phyloP scores from a whole-genome alignment of 92 coral and sea anemone genomes.

The Porites evermanni region DNA sequence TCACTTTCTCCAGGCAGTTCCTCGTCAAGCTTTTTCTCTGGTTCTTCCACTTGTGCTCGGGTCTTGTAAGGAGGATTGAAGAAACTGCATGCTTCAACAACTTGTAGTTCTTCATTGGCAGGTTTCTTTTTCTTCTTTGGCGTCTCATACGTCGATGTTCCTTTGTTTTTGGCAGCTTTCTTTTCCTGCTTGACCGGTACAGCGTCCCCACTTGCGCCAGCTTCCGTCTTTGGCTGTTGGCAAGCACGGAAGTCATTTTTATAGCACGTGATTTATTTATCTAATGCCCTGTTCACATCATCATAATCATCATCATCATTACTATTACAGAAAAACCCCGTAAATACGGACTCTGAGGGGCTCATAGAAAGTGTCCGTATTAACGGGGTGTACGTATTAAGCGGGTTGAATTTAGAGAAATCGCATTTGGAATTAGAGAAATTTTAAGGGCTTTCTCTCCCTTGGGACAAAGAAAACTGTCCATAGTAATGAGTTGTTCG shows the following conservation, averaged over 20 bases:
- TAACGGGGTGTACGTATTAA: too few species aligned
- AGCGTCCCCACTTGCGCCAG: slow-evolving; percentile 7
- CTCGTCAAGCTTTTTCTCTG: slow-evolving; percentile 23
- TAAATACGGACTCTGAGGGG: too few species aligned
- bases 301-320: too few species aligned
- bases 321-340: too few species aligned
- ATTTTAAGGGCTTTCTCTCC: too few species aligned
- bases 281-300: too few species aligned
- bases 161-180: background rate
- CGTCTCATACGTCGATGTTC: slow-evolving; percentile 22
- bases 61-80: slow-evolving; percentile 49
- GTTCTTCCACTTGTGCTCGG: slow-evolving; percentile 15
- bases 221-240: slow-evolving; percentile 1
- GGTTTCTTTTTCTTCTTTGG: slow-evolving; percentile 34
- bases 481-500: too few species aligned
- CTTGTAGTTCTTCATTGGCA: slow-evolving; percentile 8
- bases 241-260: background rate
- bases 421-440: too few species aligned
- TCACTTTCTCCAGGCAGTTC: slow-evolving; percentile 57
- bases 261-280: too few species aligned
- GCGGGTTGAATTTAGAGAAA: too few species aligned
- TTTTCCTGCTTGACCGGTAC: slow-evolving; percentile 11
- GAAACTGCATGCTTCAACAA: slow-evolving; percentile 29
- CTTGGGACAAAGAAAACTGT: too few species aligned
- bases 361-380: too few species aligned